Evolutionary conservation across 2,888 invertebrate species (phyloP).

Genomic region (Sipha maydis): DNA sequence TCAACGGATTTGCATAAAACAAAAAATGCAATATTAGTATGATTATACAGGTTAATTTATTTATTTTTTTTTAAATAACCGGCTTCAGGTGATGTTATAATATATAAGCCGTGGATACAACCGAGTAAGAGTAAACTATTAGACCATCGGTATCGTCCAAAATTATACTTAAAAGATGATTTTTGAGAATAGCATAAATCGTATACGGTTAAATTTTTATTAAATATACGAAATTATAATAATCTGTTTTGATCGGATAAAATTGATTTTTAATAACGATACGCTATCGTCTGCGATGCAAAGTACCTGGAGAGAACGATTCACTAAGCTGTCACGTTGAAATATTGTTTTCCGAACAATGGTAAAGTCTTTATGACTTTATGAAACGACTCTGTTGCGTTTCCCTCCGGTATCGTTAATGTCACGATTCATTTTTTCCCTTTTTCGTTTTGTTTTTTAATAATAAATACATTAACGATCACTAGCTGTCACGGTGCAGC

Average conservation of each 20-base stretch:
- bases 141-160: too few relatives aligned
- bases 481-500: not conserved
- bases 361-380: not conserved
- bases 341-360: not conserved
- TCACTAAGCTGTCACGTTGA: not conserved
- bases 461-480: not conserved
- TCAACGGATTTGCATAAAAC: too few relatives aligned
- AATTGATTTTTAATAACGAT: not conserved
- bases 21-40: too few relatives aligned
- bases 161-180: too few relatives aligned
- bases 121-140: too few relatives aligned
- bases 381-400: not conserved
- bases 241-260: not conserved
- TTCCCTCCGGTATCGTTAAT: not conserved
- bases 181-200: too few relatives aligned
- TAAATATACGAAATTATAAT: too few relatives aligned
- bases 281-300: not conserved
- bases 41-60: too few relatives aligned
- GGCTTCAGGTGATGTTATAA: too few relatives aligned
- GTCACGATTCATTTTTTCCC: not conserved
- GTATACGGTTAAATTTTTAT: too few relatives aligned
- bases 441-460: not conserved
- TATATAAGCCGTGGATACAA: too few relatives aligned
- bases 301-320: not conserved
- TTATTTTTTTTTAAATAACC: too few relatives aligned